A percentile compares a stretch with the other conserved stretches of the same genome.
phyloP scores from a whole-genome alignment of 1,140 invertebrate species.

The Nebria ingens region DNA sequence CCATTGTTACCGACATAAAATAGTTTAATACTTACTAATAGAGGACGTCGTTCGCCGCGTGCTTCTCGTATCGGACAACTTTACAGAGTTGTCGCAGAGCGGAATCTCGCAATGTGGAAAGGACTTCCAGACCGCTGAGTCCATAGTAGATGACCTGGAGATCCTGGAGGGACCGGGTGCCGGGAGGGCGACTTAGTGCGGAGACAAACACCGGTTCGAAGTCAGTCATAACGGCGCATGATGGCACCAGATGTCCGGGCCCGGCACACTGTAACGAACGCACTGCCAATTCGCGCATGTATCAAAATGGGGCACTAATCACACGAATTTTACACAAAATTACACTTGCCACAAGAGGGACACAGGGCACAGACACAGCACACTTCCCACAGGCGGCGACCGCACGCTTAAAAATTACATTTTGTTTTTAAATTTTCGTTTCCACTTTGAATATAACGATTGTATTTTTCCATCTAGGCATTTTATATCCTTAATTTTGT shows the following conservation, averaged over 20 bases:
- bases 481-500: too few species aligned
- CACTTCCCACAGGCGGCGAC: too few species aligned
- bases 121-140: conserved; percentile 59
- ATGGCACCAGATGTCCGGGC: conserved; percentile 19
- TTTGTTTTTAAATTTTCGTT: too few species aligned
- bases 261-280: neutral
- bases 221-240: conserved; percentile 34
- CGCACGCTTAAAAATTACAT: too few species aligned
- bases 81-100: conserved; percentile 57
- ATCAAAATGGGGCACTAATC: neutral
- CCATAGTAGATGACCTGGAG: conserved; percentile 66
- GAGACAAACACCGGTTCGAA: conserved; percentile 53
- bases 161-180: conserved; percentile 55
- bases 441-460: too few species aligned
- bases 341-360: too few species aligned
- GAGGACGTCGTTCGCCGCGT: conserved; percentile 68
- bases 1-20: too few species aligned
- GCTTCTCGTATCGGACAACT: conserved; percentile 60
- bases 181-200: conserved; percentile 48
- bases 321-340: neutral
- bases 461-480: too few species aligned
- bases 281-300: neutral
- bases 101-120: conserved; percentile 59
- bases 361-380: too few species aligned
- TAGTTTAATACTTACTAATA: conserved; percentile 71